Evolutionary conservation across 92 coral and sea anemone species (phyloP), one percentile per base, ranked within the genome.

Genomic region (Actinostola sp.): DNA sequence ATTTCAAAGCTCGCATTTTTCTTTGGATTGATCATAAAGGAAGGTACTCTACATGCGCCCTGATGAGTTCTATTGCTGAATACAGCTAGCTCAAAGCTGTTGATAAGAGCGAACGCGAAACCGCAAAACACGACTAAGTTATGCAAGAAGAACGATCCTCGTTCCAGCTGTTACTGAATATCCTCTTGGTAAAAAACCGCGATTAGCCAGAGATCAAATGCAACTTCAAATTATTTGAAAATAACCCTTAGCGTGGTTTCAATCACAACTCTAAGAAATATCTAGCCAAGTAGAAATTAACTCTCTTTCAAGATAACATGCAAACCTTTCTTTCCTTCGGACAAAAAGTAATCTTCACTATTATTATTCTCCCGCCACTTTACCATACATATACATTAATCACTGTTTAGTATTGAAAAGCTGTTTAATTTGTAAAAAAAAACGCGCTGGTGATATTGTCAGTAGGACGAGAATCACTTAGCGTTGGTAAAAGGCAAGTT

Each of bases 131-230:
- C 28, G 27, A 49, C 44, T 67, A 29, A 57, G 63, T 57, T 45
- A 68, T 68, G 74, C 62, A 51, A 50, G 31, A 68, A 30, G 41
- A 21, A 54, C 58, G 17, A 11, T 53, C 60, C 30, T 45, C 27
- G 12, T 10, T 30, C 61, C 74, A 68, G 74, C 74, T 68, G 63
- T 52, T 51, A 52, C 24, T 45, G 49, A 10, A 48, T 34, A 68
- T 68, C 46, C 49, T 21, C 62, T 32, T 52, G 63, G 26, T 57
- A 57, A 57, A 50, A 68, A 68, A 68, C 74, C 74, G 74, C 61
- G 74, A 68, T 68, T 68, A 68, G 62, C 62, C 58, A 17, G 39
- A 68, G 74, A 68, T 68, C 49, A 51, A 50, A 29, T 33, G 11
- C 54, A 50, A 68, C 32, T 50, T 33, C 17, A 35, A 68, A 33